These are phyloP conservation scores for Alentia gelatinosa DNA, from an alignment of 2,888 invertebrate species.

Conservation along the genomic window DNA sequence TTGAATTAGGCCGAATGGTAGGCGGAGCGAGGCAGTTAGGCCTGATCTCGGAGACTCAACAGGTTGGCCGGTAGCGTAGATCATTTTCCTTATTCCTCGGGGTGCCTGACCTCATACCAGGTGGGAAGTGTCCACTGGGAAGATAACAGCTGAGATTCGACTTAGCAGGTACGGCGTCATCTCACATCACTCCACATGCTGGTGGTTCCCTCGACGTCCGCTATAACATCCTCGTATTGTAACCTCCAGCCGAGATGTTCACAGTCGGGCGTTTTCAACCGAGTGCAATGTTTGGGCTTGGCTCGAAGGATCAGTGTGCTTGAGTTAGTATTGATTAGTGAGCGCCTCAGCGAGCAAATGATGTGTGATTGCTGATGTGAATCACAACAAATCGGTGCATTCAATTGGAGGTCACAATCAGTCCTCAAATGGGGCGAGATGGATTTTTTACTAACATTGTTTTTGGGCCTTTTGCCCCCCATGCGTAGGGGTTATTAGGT, in stretches of 20 bases:
- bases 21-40: background rate
- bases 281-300: no score
- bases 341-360: background rate
- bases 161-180: no score
- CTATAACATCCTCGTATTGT: no score
- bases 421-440: background rate
- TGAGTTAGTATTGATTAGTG: background rate
- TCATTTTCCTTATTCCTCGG: background rate
- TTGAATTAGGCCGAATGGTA: background rate
- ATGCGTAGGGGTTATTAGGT: background rate
- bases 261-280: no score
- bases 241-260: no score
- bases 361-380: background rate
- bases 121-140: no score
- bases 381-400: background rate
- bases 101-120: no score
- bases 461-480: background rate
- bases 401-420: background rate
- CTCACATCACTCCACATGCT: no score
- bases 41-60: background rate
- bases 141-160: no score
- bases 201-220: no score
- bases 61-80: background rate
- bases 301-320: background rate
- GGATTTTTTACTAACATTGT: background rate